These are phyloP conservation scores for Micrasema longulum DNA, from an alignment of 1,140 invertebrate genomes.

Conservation along the genomic window DNA sequence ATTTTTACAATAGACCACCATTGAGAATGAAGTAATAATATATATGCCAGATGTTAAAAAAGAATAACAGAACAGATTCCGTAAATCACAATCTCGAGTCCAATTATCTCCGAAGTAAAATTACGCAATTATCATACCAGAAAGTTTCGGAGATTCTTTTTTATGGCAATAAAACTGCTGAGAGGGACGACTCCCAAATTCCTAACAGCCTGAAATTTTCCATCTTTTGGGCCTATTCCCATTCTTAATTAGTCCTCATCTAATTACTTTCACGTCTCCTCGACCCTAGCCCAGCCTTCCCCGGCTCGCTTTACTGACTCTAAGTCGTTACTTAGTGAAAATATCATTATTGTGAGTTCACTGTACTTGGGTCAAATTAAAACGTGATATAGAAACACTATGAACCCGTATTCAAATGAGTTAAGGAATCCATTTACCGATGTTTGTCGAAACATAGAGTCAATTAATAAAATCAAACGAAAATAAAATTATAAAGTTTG, in stretches of 20 bases:
- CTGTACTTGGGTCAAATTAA: too few species aligned
- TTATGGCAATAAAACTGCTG: slow-evolving; percentile 31
- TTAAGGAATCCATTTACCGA: too few species aligned
- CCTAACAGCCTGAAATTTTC: slow-evolving; percentile 33
- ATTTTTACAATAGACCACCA: too few species aligned
- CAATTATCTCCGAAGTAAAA: slow-evolving; percentile 33
- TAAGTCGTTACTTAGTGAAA: slow-evolving; percentile 4
- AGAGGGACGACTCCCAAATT: slow-evolving; percentile 30
- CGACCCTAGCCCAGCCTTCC: slow-evolving; percentile 13
- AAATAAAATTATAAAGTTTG: too few species aligned
- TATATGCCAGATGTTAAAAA: not conserved
- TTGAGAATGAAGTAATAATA: too few species aligned
- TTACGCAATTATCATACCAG: slow-evolving; percentile 34
- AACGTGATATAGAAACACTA: too few species aligned
- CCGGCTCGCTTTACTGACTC: slow-evolving; percentile 23
- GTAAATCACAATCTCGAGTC: slow-evolving; percentile 2
- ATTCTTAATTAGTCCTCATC: slow-evolving; percentile 50
- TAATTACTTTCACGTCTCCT: slow-evolving; percentile 48
- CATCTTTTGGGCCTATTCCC: slow-evolving; percentile 48
- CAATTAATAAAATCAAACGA: too few species aligned
- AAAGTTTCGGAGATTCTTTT: slow-evolving; percentile 35
- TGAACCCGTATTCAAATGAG: too few species aligned
- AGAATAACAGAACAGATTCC: slow-evolving; percentile 25
- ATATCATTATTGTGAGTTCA: not conserved
- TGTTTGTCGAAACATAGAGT: too few species aligned